Conservation (phyloP, 30 jellyfish, hydroid and myxozoan species). For the Clytia hemisphaerica region DNA sequence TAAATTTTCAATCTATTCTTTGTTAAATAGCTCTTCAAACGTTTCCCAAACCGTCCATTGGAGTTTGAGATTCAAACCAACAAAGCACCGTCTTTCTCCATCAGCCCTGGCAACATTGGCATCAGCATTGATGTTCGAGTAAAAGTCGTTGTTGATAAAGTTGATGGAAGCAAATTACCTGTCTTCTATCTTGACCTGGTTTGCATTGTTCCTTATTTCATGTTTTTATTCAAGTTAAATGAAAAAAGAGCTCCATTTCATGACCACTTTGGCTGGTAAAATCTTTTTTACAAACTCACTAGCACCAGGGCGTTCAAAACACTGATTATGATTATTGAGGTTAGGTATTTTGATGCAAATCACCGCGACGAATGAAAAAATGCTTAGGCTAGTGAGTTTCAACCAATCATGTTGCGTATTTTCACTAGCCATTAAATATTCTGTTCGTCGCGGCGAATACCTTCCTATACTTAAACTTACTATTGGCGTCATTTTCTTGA, state of each 20-base stretch:
- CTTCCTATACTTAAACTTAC: too few species aligned
- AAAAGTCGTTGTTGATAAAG: background rate
- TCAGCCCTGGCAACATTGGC: background rate
- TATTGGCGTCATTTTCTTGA: too few species aligned
- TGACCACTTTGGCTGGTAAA: background rate
- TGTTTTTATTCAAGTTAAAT: background rate
- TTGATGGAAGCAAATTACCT: background rate
- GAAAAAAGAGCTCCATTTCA: background rate
- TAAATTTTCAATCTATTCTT: too few species aligned
- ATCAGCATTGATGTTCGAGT: background rate
- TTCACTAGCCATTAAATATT: too few species aligned
- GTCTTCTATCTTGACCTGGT: background rate
- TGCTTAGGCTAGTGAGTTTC: too few species aligned
- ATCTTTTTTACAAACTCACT: too few species aligned
- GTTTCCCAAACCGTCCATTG: constrained; percentile 8
- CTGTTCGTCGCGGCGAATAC: too few species aligned
- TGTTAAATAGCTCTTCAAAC: background rate
- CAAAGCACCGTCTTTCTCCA: background rate
- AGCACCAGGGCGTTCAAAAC: too few species aligned
- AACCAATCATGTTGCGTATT: too few species aligned
- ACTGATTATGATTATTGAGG: too few species aligned
- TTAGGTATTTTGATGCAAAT: too few species aligned
- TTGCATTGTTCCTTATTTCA: background rate
- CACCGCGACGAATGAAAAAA: too few species aligned
- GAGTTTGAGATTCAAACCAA: constrained; percentile 3